Conservation (phyloP, 2,113 vertebrate species). For the Lepisosteus osseus region DNA sequence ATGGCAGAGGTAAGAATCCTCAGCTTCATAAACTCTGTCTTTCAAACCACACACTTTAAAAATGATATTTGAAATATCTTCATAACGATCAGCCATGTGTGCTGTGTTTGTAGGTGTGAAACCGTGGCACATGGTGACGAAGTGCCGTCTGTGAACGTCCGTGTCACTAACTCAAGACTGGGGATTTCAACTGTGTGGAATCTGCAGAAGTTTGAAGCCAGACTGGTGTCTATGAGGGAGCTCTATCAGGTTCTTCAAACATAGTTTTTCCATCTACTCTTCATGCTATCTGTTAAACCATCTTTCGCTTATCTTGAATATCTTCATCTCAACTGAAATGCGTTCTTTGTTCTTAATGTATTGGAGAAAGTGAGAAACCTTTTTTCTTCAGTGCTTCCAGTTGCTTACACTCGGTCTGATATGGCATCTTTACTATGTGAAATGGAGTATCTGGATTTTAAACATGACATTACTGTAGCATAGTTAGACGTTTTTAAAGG, state of each 20-base stretch:
- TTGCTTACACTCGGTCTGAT: too few species aligned
- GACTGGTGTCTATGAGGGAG: slow-evolving; percentile 25
- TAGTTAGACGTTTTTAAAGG: too few species aligned
- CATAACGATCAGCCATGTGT: too few species aligned
- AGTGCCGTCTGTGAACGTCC: slow-evolving; percentile 9
- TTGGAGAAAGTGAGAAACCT: background rate
- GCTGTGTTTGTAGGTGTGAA: background rate
- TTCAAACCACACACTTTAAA: too few species aligned
- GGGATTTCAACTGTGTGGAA: slow-evolving; percentile 26
- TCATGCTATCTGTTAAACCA: slow-evolving; percentile 14
- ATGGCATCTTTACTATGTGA: too few species aligned
- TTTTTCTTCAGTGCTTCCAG: background rate
- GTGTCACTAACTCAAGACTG: slow-evolving; percentile 24
- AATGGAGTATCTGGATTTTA: too few species aligned
- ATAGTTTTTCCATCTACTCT: background rate
- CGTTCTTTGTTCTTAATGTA: background rate
- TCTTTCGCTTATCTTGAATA: slow-evolving; percentile 7
- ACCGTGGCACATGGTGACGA: slow-evolving; percentile 9
- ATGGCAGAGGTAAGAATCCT: too few species aligned
- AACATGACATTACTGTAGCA: too few species aligned
- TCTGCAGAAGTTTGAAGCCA: slow-evolving; percentile 30
- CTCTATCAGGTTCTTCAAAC: slow-evolving; percentile 21
- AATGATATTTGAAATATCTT: too few species aligned
- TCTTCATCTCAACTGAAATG: background rate
- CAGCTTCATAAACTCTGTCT: too few species aligned